These are phyloP conservation scores for Ammodytes dubius DNA, from an alignment of 2,113 vertebrate genomes.

Conservation along the genomic window DNA sequence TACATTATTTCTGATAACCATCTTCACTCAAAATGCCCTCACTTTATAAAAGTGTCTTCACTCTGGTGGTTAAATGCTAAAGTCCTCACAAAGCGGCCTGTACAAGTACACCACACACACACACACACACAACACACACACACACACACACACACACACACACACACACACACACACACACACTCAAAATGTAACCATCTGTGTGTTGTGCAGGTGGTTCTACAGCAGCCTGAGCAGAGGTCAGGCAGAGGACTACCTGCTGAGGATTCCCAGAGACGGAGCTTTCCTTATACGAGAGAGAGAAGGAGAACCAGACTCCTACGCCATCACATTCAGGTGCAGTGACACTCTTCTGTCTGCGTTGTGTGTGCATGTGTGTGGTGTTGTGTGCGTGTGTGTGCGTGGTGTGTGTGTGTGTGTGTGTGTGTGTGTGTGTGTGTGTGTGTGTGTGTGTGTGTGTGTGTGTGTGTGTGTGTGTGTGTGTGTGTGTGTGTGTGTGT, in stretches of 20 bases:
- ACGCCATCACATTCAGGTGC: conserved; percentile 97
- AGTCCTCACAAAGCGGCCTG: too few species aligned
- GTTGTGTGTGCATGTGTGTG: neutral
- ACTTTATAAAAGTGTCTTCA: too few species aligned
- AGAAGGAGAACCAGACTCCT: conserved; percentile 88
- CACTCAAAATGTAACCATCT: neutral
- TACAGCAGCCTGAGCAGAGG: conserved; percentile 94
- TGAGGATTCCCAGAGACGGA: conserved; percentile 95
- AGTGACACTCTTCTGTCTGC: neutral
- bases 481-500: neutral
- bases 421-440: neutral
- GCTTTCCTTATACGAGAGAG: conserved; percentile 95
- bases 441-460: neutral
- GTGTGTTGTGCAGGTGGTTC: conserved; percentile 89
- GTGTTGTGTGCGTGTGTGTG: neutral
- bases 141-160: too few species aligned
- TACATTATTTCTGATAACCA: neutral
- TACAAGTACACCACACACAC: too few species aligned
- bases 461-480: neutral
- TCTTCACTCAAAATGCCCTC: neutral
- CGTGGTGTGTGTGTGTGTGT: neutral
- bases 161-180: neutral
- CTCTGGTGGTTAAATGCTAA: too few species aligned
- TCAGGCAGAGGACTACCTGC: conserved; percentile 95
- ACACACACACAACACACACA: neutral